These are phyloP conservation scores for Platysternon megacephalum DNA, from an alignment of 2,113 vertebrate genomes.

Conservation along the genomic window DNA sequence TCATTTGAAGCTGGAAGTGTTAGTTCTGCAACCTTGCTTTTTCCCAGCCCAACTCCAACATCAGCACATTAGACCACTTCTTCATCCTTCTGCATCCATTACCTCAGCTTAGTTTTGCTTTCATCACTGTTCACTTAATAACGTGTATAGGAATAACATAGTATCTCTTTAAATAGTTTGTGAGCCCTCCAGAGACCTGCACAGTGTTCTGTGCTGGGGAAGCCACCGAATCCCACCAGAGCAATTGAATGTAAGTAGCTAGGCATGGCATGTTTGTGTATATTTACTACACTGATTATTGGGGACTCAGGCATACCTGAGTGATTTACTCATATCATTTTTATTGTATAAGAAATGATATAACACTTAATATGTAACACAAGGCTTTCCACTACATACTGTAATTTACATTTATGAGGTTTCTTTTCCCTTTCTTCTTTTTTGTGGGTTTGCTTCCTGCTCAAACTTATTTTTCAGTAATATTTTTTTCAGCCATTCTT, in stretches of 20 bases:
- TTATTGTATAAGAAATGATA: background rate
- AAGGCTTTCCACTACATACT: background rate
- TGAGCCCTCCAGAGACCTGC: background rate
- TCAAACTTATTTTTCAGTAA: background rate
- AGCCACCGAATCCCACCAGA: background rate
- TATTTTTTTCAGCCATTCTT: background rate
- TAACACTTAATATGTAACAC: background rate
- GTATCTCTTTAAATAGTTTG: background rate
- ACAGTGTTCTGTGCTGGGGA: background rate
- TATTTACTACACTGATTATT: background rate
- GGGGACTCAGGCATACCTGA: background rate
- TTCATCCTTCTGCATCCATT: background rate
- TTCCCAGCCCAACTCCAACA: background rate
- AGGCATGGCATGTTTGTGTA: background rate
- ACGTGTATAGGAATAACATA: background rate
- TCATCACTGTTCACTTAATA: background rate
- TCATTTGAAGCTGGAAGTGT: fast-evolving
- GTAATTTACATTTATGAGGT: background rate
- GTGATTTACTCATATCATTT: background rate
- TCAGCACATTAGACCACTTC: background rate
- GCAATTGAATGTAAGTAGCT: background rate
- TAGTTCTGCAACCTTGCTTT: background rate
- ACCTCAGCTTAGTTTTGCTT: background rate
- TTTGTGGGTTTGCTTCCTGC: background rate
- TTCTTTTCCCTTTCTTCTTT: background rate